These are phyloP conservation scores for Leptura quadrifasciata DNA, from an alignment of 2,888 invertebrate species.

Conservation along the genomic window DNA sequence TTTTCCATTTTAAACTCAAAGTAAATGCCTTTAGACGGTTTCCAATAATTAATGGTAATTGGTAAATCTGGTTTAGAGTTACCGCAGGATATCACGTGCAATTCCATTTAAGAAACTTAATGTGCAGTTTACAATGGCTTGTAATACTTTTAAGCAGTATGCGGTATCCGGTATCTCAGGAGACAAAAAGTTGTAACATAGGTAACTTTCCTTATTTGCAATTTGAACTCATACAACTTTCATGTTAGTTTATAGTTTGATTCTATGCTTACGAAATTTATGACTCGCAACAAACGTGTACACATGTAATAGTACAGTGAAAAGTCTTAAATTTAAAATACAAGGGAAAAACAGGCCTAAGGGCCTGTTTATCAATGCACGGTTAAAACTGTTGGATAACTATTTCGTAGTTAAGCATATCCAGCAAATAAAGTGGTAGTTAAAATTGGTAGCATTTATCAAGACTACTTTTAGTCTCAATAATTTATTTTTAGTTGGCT, in stretches of 20 bases:
- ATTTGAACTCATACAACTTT: not conserved
- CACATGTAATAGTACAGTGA: too few relatives aligned
- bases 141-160: not conserved
- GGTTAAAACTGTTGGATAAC: too few relatives aligned
- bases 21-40: too few relatives aligned
- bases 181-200: not conserved
- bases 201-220: not conserved
- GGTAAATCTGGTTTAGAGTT: not conserved
- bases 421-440: too few relatives aligned
- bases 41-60: not conserved
- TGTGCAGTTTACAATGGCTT: not conserved
- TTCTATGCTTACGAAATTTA: not conserved
- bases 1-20: too few relatives aligned
- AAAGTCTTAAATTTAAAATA: too few relatives aligned
- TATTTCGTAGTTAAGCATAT: too few relatives aligned
- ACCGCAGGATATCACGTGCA: not conserved
- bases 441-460: too few relatives aligned
- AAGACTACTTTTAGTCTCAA: too few relatives aligned
- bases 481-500: too few relatives aligned
- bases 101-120: not conserved
- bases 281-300: not conserved
- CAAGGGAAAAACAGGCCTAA: too few relatives aligned
- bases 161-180: not conserved
- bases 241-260: not conserved
- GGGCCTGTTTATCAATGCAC: too few relatives aligned